A percentile compares a stretch with the other conserved stretches of the same genome.
Conservation (phyloP, 2,113 vertebrate genomes). For the Sebastes fasciatus region DNA sequence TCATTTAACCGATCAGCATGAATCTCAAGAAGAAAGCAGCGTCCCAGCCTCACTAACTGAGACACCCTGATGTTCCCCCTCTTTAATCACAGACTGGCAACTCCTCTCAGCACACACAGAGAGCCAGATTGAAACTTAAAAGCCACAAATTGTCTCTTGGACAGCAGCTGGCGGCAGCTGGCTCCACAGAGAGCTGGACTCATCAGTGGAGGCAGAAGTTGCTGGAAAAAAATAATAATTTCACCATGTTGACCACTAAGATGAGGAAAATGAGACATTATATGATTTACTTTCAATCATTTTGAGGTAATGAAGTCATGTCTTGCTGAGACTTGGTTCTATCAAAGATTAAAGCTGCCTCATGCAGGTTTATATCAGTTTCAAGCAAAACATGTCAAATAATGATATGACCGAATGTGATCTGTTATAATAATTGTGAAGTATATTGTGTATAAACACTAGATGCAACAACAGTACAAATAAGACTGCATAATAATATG, state of each 20-base stretch:
- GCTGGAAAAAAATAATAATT: no score
- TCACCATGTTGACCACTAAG: not conserved
- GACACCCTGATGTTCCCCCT: not conserved
- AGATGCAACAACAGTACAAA: not conserved
- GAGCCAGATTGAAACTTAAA: slow-evolving; percentile 30
- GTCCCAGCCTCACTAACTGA: slow-evolving; percentile 23
- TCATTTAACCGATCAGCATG: not conserved
- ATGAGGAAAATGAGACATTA: slow-evolving; percentile 1
- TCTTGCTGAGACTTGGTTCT: not conserved
- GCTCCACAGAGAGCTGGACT: slow-evolving; percentile 18
- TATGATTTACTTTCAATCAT: not conserved
- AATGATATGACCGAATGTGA: not conserved
- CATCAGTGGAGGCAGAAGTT: slow-evolving; percentile 5
- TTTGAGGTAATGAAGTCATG: not conserved
- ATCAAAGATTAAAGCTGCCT: not conserved
- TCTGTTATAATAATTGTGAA: no score
- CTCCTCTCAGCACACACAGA: slow-evolving; percentile 11
- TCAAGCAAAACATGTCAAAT: not conserved
- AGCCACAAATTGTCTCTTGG: slow-evolving; percentile 16
- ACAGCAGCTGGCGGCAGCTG: slow-evolving; percentile 12
- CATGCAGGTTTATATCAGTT: not conserved
- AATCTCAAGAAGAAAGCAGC: not conserved
- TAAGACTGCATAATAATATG: no score
- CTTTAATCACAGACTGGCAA: slow-evolving; percentile 41
- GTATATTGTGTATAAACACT: not conserved